Base-by-base conservation (phyloP, 2,797 vertebrate genomes). In the Catostomus latipinnis region DNA sequence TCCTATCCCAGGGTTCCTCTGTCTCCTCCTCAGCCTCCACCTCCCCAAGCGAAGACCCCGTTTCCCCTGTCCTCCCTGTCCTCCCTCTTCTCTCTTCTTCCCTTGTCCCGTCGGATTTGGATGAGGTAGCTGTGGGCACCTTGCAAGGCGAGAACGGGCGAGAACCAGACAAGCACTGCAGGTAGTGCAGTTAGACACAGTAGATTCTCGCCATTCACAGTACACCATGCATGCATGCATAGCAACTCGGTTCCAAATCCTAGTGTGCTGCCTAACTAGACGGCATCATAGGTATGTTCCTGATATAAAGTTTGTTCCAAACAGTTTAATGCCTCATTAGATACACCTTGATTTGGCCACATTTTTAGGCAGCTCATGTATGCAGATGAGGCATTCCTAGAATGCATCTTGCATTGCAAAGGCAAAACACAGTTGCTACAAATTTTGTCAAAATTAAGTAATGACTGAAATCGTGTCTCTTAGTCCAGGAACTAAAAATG, bases 51-150 rank as follows among this genome's bases (percentile, higher is more conserved):
- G 86, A 92, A 93, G 86, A 93, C 88, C 88, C 90, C 92, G 7
- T 62, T 81, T 91, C 92, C 84, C 93, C 93, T 50, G 78, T 67
- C 13, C 90, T 94, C 84, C 93, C 93, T 50, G 78, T 67, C 13
- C 90, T 94, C 80, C 92, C 90, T 70, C 91, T 91, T 80, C 86
- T 81, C 71, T 91, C 91, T 92, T 83, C 91, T 92, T 84, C 91
- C 92, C 75, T 92, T 94, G 92, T 93, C 91, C 81, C 86, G 9
- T 80, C 84, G 75, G 88, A 81, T 70, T 85, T 75, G 78, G 87
- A 81, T 54, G 83, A 78, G 80, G 86, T 87, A 83, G 78, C 11
- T 62, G 80, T 81, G 43, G 71, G 66, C 58, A 58, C 75, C 54
- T 6, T 49, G 22, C 70, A 82, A 83, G 79, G 78, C 80, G 67